Base-by-base conservation (phyloP, 2,888 invertebrate genomes). In the Plebejus anna region DNA sequence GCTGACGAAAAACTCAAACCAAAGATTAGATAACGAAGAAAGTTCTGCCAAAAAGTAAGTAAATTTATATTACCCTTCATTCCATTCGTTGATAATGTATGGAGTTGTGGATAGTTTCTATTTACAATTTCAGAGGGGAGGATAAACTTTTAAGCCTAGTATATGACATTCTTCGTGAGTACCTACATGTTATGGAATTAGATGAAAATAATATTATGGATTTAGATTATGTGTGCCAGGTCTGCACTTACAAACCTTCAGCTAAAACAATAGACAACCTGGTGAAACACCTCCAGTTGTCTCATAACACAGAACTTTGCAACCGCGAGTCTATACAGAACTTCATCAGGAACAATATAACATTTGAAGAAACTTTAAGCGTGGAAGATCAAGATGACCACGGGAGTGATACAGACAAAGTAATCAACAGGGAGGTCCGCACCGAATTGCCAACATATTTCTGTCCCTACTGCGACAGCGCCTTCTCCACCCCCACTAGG, bases 391-490 rank as follows among this genome's bases (percentile, higher is more conserved):
- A 82, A 4, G 82, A 84, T n/a, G 80, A 78, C 75, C 84, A 82
- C 13, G 57, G 61, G 0, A 77, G 80, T n/a, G 76, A 79, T 1
- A 82, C 81, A 13, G 75, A 6, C 0, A 77, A 80, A 28, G 76
- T 78, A 3, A 81, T 81, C 7, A 73, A 2, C n/a, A 66, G 28
- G 5, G 42, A 42, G 3, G 42, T 77, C 0, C 77, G 75, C 4
- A 55, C 75, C 13, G 75, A 77, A 22, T 70, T 84, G 5, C 84
- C 83, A 0, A 81, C 82, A 47, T 82, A 84, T 59, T 82, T 78
- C 75, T 91, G 92, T 78, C 90, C 90, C 0, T 88, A 84, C 79
- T 91, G 92, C 77, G 79, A 84, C 7, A 86, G 82, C 76, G 81
- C 85, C 13, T 92, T 90, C 79, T 86, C 90, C 0, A 86, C 90